A percentile compares a stretch with the other conserved stretches of the same genome.
Evolutionary conservation across 2,797 vertebrate species (phyloP).

Genomic region (Danionella dracula): DNA sequence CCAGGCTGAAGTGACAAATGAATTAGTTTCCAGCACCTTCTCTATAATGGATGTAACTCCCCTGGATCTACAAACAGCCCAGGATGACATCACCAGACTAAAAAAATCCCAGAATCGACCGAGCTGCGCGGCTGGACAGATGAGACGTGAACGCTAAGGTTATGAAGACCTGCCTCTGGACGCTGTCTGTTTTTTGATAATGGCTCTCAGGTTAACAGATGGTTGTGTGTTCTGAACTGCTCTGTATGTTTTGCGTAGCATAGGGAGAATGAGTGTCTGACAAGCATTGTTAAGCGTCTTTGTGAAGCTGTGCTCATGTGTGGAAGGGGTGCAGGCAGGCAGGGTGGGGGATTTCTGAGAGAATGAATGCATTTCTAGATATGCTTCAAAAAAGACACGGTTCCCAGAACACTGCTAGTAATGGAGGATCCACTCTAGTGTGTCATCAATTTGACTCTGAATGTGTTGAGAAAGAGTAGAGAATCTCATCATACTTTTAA

Average conservation of each 20-base stretch:
- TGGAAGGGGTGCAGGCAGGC: slow-evolving; percentile 15
- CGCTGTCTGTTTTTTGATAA: background rate
- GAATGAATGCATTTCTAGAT: slow-evolving; percentile 37
- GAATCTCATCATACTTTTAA: slow-evolving; percentile 40
- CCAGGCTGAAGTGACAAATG: slow-evolving; percentile 61
- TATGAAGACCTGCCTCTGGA: slow-evolving; percentile 6
- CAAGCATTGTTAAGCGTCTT: slow-evolving; percentile 41
- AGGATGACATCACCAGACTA: background rate
- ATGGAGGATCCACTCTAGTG: slow-evolving; percentile 47
- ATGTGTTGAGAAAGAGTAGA: background rate
- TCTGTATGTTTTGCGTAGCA: slow-evolving; percentile 11
- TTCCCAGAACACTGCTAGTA: slow-evolving; percentile 43
- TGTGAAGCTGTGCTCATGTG: slow-evolving; percentile 29
- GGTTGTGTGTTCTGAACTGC: slow-evolving; percentile 35
- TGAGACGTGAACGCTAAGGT: background rate
- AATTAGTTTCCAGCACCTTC: slow-evolving; percentile 54
- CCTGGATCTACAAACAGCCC: slow-evolving; percentile 18
- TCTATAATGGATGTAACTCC: slow-evolving; percentile 45
- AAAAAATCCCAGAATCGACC: slow-evolving; percentile 21
- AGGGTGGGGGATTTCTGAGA: background rate
- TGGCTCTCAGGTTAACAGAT: slow-evolving; percentile 26
- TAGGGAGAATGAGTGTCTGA: slow-evolving; percentile 34
- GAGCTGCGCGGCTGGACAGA: background rate
- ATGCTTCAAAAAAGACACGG: slow-evolving; percentile 45
- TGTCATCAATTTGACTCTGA: slow-evolving; percentile 50